Conservation (phyloP, 2,113 vertebrate genomes). For the Upupa epops region DNA sequence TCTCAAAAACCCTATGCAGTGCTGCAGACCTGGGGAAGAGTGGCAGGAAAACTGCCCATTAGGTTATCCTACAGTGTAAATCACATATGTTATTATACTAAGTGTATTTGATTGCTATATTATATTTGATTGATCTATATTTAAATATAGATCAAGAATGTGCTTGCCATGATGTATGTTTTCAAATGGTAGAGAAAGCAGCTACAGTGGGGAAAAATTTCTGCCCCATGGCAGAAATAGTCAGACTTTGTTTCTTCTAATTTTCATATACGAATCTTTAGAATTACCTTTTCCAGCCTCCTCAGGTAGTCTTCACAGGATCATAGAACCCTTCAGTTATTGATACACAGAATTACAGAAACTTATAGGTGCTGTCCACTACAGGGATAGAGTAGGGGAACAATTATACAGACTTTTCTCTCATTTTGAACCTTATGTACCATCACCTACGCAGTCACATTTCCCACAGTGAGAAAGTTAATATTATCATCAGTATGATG, state of each 20-base stretch:
- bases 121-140: too few relatives aligned
- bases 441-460: neutral
- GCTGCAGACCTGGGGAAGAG: too few relatives aligned
- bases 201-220: neutral
- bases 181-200: neutral
- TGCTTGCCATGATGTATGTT: neutral
- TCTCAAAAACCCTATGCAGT: too few relatives aligned
- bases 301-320: neutral
- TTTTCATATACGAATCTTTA: neutral
- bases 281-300: neutral
- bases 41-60: too few relatives aligned
- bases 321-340: neutral
- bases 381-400: neutral
- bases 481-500: fast-evolving
- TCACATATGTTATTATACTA: neutral
- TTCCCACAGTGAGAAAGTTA: neutral
- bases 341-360: neutral
- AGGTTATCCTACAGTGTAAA: neutral
- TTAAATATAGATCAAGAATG: neutral
- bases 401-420: neutral
- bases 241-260: neutral
- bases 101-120: neutral
- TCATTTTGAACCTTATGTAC: neutral
- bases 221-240: neutral
- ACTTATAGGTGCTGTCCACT: neutral